Base-by-base conservation (phyloP, 2,888 invertebrate species). In the Lutraria lutraria region DNA sequence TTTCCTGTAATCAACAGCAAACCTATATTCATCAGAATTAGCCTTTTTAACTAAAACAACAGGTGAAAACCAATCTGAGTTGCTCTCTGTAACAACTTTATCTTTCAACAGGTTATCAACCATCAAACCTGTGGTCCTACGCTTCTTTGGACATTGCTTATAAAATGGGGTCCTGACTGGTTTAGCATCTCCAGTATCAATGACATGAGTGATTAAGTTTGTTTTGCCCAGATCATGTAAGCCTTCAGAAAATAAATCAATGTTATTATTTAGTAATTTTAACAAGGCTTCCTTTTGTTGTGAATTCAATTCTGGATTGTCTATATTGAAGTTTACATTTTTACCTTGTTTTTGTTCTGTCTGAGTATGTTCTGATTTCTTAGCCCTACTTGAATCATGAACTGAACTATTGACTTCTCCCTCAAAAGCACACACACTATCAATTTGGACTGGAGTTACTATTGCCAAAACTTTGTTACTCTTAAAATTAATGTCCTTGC, bases 161-260 rank as follows among this genome's bases (percentile, higher is more conserved):
- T 86, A 89, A 56, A 72, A 81, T 25, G 88, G 86, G 25, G 85
- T 60, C 34, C 81, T 31, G 21, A 89, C 88, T 13, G 91, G 91
- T 54, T 54, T 19, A 3, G 91, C 87, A 79, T 90, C 88, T 4
- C 87, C 83, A 16, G 90, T 90, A 10, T 92, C 87, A 53, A 89
- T 80, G 43, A n/a, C 63, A 72, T 88, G 90, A 34, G 63, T 81
- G 21, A 83, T 79, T 8, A 90, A 53, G 54, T 88, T 31, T 25
- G 89, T 90, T 68, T 82, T 54, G 12, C 92, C 92, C 54, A 92
- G 21, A 53, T 90, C 90, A 81, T 90, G 84, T 43, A 88, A 29
- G 16, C 87, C 88, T 84, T 81, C 60, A 15, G 92, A 90, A 83
- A 92, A 92, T 4, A n/a, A n/a, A n/a, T n/a, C n/a, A n/a, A 90